Conservation (phyloP, 2,113 vertebrate species). For the Channa argus region DNA sequence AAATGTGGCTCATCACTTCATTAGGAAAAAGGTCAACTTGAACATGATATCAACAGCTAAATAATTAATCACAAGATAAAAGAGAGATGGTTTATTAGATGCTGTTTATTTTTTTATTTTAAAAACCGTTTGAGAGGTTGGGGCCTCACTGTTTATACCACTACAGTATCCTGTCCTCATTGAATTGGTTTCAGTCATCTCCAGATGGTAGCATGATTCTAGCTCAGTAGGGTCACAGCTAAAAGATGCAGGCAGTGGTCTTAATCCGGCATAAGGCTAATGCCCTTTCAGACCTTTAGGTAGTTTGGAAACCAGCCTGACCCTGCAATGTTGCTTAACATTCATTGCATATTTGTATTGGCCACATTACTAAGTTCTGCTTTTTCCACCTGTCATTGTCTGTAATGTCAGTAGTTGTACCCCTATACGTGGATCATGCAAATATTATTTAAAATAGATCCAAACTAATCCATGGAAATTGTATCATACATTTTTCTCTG, state of each 20-base stretch:
- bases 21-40: no score
- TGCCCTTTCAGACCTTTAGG: neutral
- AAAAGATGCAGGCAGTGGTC: neutral
- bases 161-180: no score
- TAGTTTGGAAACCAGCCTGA: constrained; percentile 7
- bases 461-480: neutral
- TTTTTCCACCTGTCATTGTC: constrained; percentile 1
- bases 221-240: neutral
- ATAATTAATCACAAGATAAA: no score
- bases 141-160: no score
- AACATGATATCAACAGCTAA: neutral
- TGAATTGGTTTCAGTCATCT: no score
- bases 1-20: no score
- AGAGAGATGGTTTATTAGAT: no score
- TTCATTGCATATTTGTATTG: constrained; percentile 36
- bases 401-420: no score
- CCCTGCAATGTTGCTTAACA: constrained; percentile 31
- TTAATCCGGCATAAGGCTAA: neutral
- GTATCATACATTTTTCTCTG: neutral
- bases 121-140: no score
- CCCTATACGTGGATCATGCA: no score
- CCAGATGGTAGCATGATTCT: neutral
- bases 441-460: neutral
- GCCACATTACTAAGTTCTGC: constrained; percentile 7
- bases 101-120: no score